Conservation (phyloP, 1,140 invertebrate species). For the Bombus superbus region DNA sequence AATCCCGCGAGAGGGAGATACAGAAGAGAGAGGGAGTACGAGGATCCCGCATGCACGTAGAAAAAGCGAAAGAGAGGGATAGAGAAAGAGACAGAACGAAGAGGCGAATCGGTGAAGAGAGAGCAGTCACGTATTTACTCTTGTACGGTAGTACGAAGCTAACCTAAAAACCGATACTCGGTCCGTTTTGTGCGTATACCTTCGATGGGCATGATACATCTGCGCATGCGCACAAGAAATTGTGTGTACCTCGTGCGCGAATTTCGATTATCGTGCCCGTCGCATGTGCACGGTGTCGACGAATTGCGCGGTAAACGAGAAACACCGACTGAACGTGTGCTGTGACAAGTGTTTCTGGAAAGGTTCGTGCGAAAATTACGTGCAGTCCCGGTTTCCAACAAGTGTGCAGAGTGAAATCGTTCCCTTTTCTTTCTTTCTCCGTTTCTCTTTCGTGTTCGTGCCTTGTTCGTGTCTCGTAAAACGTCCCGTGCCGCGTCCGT, state of each 20-base stretch:
- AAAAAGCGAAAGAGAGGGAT: conserved; percentile 31
- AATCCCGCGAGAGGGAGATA: conserved; percentile 44
- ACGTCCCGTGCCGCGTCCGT: background rate
- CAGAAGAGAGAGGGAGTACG: conserved; percentile 32
- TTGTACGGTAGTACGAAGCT: conserved; percentile 47
- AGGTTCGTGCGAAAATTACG: conserved; percentile 31
- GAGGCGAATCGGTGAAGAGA: conserved; percentile 17
- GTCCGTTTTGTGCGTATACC: conserved; percentile 43
- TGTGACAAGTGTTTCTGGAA: conserved; percentile 58
- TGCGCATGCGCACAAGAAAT: conserved; percentile 56
- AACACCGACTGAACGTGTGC: conserved; percentile 39
- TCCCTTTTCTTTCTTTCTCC: background rate
- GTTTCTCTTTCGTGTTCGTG: conserved; percentile 4
- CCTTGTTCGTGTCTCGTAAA: background rate
- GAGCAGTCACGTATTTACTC: conserved; percentile 53
- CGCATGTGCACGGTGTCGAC: background rate
- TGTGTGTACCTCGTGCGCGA: conserved; percentile 58
- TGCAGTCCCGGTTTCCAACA: conserved; percentile 29
- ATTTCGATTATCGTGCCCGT: conserved; percentile 53
- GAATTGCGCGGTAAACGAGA: conserved; percentile 35
- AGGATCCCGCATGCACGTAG: background rate
- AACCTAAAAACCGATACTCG: conserved; percentile 64
- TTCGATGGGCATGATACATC: conserved; percentile 49
- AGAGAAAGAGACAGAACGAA: conserved; percentile 20
- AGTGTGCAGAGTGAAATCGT: conserved; percentile 39